A percentile compares a stretch with the other conserved stretches of the same genome.
Conservation (phyloP, 2,888 invertebrate genomes). For the Furcula furcula region DNA sequence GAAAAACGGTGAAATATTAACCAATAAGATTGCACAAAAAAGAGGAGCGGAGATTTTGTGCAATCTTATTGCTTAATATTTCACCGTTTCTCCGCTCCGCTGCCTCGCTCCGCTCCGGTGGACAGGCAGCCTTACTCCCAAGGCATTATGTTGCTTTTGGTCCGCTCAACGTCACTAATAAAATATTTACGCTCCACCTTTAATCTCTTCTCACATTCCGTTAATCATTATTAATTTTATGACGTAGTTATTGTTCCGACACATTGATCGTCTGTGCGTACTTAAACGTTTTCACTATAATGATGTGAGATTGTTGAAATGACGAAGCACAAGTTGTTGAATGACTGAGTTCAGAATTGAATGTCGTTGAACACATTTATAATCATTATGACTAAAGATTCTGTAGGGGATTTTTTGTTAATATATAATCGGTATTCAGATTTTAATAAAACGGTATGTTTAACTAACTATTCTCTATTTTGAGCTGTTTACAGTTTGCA, state of each 20-base stretch:
- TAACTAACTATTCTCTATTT: not conserved
- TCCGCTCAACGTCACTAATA: too few species aligned
- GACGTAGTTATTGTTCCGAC: slow-evolving; percentile 20
- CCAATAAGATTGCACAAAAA: too few species aligned
- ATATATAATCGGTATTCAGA: slow-evolving; percentile 26
- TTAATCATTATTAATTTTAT: slow-evolving; percentile 25
- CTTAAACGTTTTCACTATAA: slow-evolving; percentile 25
- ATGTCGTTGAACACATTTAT: too few species aligned
- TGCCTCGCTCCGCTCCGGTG: too few species aligned
- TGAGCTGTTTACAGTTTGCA: slow-evolving; percentile 7
- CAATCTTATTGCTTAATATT: too few species aligned
- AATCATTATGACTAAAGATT: slow-evolving; percentile 19
- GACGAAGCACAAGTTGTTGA: slow-evolving; percentile 25
- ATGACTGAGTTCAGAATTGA: slow-evolving; percentile 14
- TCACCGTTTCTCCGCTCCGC: too few species aligned
- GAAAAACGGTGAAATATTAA: too few species aligned
- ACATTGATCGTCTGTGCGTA: slow-evolving; percentile 28
- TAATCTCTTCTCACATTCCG: slow-evolving; percentile 26
- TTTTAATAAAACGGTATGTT: slow-evolving; percentile 14
- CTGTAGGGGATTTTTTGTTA: slow-evolving; percentile 19
- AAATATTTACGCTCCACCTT: not conserved
- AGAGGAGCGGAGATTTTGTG: too few species aligned
- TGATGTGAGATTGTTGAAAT: slow-evolving; percentile 19
- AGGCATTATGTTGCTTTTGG: too few species aligned
- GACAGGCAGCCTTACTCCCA: too few species aligned